Base-by-base conservation (phyloP, 2,797 vertebrate species). In the Sebastes trivittatus region DNA sequence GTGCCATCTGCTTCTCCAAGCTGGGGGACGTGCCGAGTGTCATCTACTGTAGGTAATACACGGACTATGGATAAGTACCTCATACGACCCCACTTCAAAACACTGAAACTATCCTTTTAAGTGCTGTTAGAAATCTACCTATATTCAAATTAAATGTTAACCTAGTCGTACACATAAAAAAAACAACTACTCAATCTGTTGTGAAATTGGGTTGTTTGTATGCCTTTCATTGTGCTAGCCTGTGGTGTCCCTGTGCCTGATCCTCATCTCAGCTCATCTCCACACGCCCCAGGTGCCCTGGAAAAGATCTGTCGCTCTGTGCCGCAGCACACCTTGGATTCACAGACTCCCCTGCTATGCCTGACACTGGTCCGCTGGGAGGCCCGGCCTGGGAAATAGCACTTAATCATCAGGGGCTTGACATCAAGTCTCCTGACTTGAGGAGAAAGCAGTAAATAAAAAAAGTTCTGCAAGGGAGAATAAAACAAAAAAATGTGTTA, bases 351-450 rank as follows among this genome's bases (percentile, higher is more conserved):
- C 10, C 74, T 38, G 42, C 70, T 59, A 69, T 27, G 71, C 67
- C 78, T 73, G 85, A 88, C 84, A 77, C 55, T 6, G 22, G 62
- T 81, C 86, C 7, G 3, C 42, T 67, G 86, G 84, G 88, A 90
- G 65, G 55, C 49, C 29, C 10, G 72, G 75, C 46, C 65, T 54
- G 55, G 84, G 71, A 84, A 84, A 85, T 23, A 38, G 55, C 59
- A 75, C 79, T 86, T 86, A 76, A 87, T 90, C 82, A 86, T 79
- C 71, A 42, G 52, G 34, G 59, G 61, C 49, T 85, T 75, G 69
- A 87, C 85, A 81, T 83, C 68, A 54, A 67, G 29, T 59, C 68
- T 61, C 60, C 62, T 66, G 67, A 69, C 68, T 54, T 80, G 62
- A 83, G 66, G 30, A 77, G 22, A 78, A 85, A 75, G 54, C 49